Evolutionary conservation across 2,888 invertebrate genomes (phyloP).

Genomic region (Sclerodermus sp.): DNA sequence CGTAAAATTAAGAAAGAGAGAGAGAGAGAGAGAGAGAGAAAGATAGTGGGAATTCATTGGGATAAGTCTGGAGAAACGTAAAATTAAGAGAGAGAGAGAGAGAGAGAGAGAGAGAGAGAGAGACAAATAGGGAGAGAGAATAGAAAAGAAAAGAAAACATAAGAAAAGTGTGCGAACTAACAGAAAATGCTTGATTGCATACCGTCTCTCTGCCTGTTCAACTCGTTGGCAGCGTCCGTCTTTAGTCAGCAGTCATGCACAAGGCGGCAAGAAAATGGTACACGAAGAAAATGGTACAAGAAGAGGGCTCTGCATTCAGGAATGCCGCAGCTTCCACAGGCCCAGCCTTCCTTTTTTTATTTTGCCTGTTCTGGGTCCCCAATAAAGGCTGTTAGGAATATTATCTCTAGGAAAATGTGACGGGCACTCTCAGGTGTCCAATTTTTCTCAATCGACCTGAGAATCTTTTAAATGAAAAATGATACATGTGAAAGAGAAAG

Average conservation of each 20-base stretch:
- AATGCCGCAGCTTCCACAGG: conserved; percentile 18
- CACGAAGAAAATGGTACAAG: conserved; percentile 7
- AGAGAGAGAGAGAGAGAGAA: no score
- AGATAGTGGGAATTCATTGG: no score
- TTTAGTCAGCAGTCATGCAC: conserved; percentile 19
- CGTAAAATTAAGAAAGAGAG: background rate
- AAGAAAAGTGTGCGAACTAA: conserved; percentile 22
- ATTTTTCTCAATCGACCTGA: no score
- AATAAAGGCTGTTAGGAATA: conserved; percentile 35
- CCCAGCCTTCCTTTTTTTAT: conserved; percentile 8
- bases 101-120: background rate
- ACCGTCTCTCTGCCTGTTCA: conserved; percentile 36
- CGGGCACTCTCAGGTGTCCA: no score
- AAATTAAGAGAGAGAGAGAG: background rate
- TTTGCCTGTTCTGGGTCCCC: conserved; percentile 22
- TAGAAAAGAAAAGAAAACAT: background rate
- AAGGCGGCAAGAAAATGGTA: conserved; percentile 26
- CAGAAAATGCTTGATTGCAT: conserved; percentile 29
- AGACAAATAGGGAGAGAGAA: background rate
- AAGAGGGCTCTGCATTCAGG: conserved; percentile 22
- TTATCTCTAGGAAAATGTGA: conserved; percentile 27
- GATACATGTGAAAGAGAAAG: no score
- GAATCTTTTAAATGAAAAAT: no score
- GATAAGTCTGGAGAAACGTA: no score
- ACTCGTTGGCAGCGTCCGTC: conserved; percentile 14